Percentiles rank a stretch among this genome's conserved stretches.
Evolutionary conservation across 1,140 invertebrate genomes (phyloP).

Genomic region (Listronotus bonariensis): DNA sequence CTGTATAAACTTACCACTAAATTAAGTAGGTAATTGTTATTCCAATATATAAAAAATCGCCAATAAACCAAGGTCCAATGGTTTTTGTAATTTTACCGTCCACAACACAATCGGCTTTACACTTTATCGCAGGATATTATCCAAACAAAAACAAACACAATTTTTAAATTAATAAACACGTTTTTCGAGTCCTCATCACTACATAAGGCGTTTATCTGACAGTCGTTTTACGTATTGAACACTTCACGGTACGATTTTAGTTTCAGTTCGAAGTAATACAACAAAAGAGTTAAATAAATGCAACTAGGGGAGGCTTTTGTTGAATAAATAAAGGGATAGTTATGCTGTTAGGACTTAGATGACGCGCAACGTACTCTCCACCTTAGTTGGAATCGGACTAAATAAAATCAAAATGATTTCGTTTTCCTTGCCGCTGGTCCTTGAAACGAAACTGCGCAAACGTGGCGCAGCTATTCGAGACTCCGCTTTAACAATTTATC

Average conservation of each 20-base stretch:
- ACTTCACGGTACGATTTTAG: conserved; percentile 2
- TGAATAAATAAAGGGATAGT: conserved; percentile 15
- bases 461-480: conserved; percentile 5
- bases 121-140: not conserved
- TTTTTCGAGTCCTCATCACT: conserved; percentile 14
- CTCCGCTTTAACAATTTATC: conserved; percentile 18
- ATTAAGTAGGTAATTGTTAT: no score
- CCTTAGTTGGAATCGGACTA: conserved; percentile 17
- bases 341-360: conserved; percentile 5
- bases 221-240: conserved; percentile 1
- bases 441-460: conserved; percentile 8
- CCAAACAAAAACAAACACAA: conserved; percentile 1
- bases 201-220: conserved; percentile 11
- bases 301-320: conserved; percentile 15
- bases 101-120: not conserved
- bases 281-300: conserved; percentile 4
- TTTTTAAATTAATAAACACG: conserved; percentile 9
- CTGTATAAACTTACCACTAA: no score
- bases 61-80: not conserved
- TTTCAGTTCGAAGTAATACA: not conserved
- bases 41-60: no score
- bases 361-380: conserved; percentile 11
- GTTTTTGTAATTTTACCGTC: not conserved
- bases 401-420: conserved; percentile 9
- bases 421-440: conserved; percentile 9